Evolutionary conservation across 2,113 vertebrate genomes (phyloP), one percentile per base, ranked within the genome.

Genomic region (Hipposideros armiger): DNA sequence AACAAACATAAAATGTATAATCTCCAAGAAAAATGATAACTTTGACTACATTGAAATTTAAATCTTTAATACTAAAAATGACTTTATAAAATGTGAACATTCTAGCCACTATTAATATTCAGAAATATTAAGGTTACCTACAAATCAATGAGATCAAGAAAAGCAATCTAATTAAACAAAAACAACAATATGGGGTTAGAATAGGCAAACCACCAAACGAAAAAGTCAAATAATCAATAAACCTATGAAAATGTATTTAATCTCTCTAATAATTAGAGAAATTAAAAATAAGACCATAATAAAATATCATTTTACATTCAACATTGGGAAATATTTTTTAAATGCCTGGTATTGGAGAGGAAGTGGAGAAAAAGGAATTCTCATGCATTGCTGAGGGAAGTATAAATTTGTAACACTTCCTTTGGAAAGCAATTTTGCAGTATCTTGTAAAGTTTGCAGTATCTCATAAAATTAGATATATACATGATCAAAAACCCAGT

Each of bases 41-140:
- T 80, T 69, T 80, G 52, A 47, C 81, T 92, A 87, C 13, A 60
- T 4, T n/a, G 36, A 81, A 28, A 62, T 64, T 54, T 64, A 52
- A 73, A 87, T 88, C 16, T 16, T 73, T 28, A 73, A 10, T 69
- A 67, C 76, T 22, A 45, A 64, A 72, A 73, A 32, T 54, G 40
- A 64, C 40, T 62, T 82, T 7, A 66, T 94, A 94, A 88, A 82
- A 56, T 74, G 56, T 66, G 36, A 64, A 88, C 77, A 50, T 36
- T 81, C 47, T n/a, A 73, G 16, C 3, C 4, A 94, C 54, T 74
- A 58, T 73, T 45, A 56, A 56, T 56, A 67, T 64, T 89, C 9
- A 20, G 30, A 56, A 76, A 83, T 58, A 82, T 6, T 36, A 58
- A 64, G 20, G 24, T 42, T 73, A 73, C 28, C 14, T 64, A 81